Base-by-base conservation (phyloP, 1,140 invertebrate genomes). In the Calycopis cecrops region DNA sequence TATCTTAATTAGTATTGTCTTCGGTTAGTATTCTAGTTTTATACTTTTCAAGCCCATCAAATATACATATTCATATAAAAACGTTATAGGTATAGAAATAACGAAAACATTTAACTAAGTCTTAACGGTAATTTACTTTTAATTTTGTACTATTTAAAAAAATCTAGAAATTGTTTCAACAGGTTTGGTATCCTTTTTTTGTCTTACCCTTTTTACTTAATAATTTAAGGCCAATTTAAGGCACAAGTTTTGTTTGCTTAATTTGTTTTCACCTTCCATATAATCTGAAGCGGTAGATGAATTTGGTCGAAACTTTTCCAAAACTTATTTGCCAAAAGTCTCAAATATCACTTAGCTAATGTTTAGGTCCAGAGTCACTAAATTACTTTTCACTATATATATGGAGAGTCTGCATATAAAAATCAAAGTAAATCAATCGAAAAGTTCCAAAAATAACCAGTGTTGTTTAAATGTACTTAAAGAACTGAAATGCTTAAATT, bases 191-290 rank as follows among this genome's bases (percentile, higher is more conserved):
- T 28, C 62, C 62, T 76, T 77, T 71, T 78, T 81, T 85, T 83
- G 76, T 78, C 78, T 83, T 83, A 81, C 78, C 59, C 77, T 83
- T 87, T 86, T 87, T 80, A 78, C 63, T 79, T 28, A 73, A 66
- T 79, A 84, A 79, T 85, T 87, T 87, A 87, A 87, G 84, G 84
- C 84, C 84, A 84, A 87, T 85, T 87, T 85, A 87, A 87, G 84
- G 84, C 84, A 87, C 84, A 69, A 76, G 62, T 69, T 71, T 85
- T 85, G 79, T 69, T 60, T 67, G 59, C 57, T 63, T 73, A 71
- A 66, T 76, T 76, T 73, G 56, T 70, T 75, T 79, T 76, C 80
- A 79, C 73, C 81, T 67, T 48, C 79, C 80, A 63, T 75, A 63
- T 57, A 79, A 63, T 79, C 75, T 68, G 78, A 65, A 83, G 62